Evolutionary conservation across 2,113 vertebrate species (phyloP).

Genomic region (Gadus macrocephalus): DNA sequence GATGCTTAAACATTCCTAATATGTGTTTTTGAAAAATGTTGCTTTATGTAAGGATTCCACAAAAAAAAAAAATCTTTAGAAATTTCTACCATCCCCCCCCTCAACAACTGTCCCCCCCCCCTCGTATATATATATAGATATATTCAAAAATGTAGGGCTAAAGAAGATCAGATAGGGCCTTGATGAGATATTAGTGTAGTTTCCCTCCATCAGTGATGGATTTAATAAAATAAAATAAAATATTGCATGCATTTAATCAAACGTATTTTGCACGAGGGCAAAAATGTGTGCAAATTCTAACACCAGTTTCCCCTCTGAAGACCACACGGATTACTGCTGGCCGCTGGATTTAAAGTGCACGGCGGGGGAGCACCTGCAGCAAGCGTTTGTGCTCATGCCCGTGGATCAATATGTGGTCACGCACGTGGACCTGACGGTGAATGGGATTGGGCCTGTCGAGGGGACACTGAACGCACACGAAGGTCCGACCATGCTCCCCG

Average conservation of each 20-base stretch:
- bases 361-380: slow-evolving; percentile 54
- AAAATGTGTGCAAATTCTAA: neutral
- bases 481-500: slow-evolving; percentile 33
- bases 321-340: slow-evolving; percentile 69
- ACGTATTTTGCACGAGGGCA: neutral
- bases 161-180: too few relatives aligned
- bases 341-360: slow-evolving; percentile 47
- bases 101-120: too few relatives aligned
- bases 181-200: too few relatives aligned
- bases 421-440: slow-evolving; percentile 34
- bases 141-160: too few relatives aligned
- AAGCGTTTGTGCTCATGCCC: slow-evolving; percentile 62
- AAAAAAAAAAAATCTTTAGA: too few relatives aligned
- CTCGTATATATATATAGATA: too few relatives aligned
- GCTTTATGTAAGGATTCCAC: too few relatives aligned
- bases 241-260: too few relatives aligned
- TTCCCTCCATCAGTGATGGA: neutral
- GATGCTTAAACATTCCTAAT: too few relatives aligned
- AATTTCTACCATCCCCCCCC: too few relatives aligned
- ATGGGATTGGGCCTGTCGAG: slow-evolving; percentile 11
- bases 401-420: slow-evolving; percentile 27
- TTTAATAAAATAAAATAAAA: neutral
- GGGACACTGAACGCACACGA: slow-evolving; percentile 30
- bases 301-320: slow-evolving; percentile 39
- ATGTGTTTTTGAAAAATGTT: too few relatives aligned